phyloP scores from a whole-genome alignment of 2,113 vertebrate species.

The Sinocyclocheilus rhinocerous region DNA sequence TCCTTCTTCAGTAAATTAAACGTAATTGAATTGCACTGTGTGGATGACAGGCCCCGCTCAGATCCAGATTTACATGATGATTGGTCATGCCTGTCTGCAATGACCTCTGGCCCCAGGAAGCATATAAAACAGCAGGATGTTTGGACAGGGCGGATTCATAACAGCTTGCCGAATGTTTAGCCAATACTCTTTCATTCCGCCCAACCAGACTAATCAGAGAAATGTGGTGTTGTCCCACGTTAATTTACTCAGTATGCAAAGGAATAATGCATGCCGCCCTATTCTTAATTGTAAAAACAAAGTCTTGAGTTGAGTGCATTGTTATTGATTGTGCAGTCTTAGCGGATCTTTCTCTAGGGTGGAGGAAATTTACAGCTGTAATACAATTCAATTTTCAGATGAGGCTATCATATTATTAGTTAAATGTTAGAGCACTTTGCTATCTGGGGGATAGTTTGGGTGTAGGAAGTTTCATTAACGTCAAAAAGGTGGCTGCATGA shows the following conservation, averaged over 20 bases:
- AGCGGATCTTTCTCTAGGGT: not conserved
- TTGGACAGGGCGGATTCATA: conserved; percentile 67
- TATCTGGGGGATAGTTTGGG: conserved; percentile 21
- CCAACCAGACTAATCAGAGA: conserved; percentile 60
- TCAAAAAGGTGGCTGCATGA: conserved; percentile 33
- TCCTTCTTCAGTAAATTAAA: conserved; percentile 51
- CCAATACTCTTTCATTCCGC: conserved; percentile 26
- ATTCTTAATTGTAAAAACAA: conserved; percentile 28
- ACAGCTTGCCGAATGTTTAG: conserved; percentile 53
- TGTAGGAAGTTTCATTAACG: conserved; percentile 19
- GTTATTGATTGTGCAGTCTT: conserved; percentile 44
- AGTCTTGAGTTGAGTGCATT: conserved; percentile 23
- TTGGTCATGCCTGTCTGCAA: conserved; percentile 61
- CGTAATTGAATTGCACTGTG: conserved; percentile 60
- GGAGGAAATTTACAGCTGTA: conserved; percentile 21
- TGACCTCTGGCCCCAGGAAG: conserved; percentile 69
- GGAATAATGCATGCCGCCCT: not conserved
- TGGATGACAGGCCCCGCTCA: conserved; percentile 62
- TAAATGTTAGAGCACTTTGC: not conserved
- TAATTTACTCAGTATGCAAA: conserved; percentile 41
- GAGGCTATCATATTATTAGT: conserved; percentile 13
- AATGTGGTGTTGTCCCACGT: conserved; percentile 56
- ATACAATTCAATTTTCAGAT: conserved; percentile 34
- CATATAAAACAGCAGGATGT: conserved; percentile 74
- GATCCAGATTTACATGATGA: conserved; percentile 67